Conservation (phyloP, 2,888 invertebrate species). For the Leptogaster cylindrica region DNA sequence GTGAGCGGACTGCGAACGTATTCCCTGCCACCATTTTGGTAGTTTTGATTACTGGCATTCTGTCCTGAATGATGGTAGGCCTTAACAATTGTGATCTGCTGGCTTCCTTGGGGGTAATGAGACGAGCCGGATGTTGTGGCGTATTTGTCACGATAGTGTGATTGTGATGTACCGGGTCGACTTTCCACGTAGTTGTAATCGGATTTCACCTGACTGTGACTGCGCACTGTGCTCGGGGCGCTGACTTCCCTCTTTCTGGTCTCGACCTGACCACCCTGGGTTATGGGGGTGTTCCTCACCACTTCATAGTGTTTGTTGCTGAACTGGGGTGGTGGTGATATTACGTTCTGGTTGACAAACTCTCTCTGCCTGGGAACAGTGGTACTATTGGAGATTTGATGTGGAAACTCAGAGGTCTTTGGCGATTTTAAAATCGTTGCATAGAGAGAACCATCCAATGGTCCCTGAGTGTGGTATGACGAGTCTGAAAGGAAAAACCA, state of each 20-base stretch:
- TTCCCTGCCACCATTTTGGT: constrained; percentile 47
- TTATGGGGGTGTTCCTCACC: constrained; percentile 46
- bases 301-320: constrained; percentile 43
- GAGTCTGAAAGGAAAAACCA: constrained; percentile 43
- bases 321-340: constrained; percentile 49
- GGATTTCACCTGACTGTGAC: constrained; percentile 31
- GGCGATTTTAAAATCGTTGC: constrained; percentile 67
- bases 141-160: constrained; percentile 46
- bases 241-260: constrained; percentile 4
- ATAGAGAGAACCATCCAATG: constrained; percentile 89
- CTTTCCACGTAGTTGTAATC: constrained; percentile 45
- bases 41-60: constrained; percentile 41
- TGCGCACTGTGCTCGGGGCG: constrained; percentile 41
- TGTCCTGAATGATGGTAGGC: constrained; percentile 47
- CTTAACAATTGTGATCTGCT: constrained; percentile 45
- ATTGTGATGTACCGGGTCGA: constrained; percentile 49
- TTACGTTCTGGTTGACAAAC: constrained; percentile 34
- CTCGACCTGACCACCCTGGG: constrained; percentile 34
- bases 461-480: constrained; percentile 76
- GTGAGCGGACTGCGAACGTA: constrained; percentile 68
- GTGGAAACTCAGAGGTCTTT: constrained; percentile 49
- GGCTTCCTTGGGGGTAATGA: constrained; percentile 46
- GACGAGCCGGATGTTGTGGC: background rate
- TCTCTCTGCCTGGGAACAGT: constrained; percentile 1
- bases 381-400: constrained; percentile 3